Evolutionary conservation across 2,113 vertebrate species (phyloP).

Genomic region (Gymnarchus niloticus): DNA sequence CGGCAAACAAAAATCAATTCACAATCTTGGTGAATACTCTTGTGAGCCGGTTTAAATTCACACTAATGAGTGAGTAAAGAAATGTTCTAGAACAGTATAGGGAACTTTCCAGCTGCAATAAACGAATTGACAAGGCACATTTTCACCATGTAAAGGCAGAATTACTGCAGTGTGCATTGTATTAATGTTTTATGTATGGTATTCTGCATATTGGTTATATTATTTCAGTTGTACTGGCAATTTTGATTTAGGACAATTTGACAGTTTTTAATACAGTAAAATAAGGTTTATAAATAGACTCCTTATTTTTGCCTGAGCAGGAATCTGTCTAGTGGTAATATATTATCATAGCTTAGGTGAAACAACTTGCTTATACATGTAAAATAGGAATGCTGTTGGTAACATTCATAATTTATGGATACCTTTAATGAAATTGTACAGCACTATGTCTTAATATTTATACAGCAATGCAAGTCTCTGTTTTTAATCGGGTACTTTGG

Average conservation of each 20-base stretch:
- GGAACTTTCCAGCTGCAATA: background rate
- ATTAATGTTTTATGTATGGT: background rate
- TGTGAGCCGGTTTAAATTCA: background rate
- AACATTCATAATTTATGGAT: background rate
- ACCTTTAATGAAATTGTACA: background rate
- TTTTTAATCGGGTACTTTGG: background rate
- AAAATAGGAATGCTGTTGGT: background rate
- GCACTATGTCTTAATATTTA: background rate
- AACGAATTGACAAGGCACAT: background rate
- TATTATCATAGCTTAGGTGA: background rate
- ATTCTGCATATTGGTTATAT: background rate
- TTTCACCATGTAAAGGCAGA: background rate
- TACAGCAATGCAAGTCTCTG: background rate
- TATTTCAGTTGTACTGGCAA: background rate
- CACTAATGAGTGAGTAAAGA: background rate
- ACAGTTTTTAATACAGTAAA: background rate
- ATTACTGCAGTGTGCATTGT: background rate
- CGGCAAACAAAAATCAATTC: background rate
- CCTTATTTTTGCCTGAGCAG: background rate
- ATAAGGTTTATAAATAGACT: background rate
- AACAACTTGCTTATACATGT: background rate
- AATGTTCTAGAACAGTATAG: background rate
- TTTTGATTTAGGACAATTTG: background rate
- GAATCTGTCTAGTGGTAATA: background rate
- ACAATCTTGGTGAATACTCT: background rate